Evolutionary conservation across 2,888 invertebrate species (phyloP).

Genomic region (Hecatera dysodea): DNA sequence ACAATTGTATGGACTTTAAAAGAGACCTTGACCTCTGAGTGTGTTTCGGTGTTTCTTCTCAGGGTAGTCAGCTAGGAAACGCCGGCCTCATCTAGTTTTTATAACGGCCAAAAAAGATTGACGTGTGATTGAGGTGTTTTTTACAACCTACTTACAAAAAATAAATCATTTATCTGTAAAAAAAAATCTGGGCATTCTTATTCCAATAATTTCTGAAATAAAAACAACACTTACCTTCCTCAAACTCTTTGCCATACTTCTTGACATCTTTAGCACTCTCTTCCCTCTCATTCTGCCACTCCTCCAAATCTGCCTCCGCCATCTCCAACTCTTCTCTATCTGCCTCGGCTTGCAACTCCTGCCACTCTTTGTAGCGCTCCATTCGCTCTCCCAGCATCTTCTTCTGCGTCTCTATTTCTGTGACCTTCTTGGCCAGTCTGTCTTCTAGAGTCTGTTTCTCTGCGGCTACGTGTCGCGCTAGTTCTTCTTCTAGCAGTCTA

Average conservation of each 20-base stretch:
- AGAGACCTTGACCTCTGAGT: no score
- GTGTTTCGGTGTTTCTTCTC: no score
- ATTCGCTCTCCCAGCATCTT: slow-evolving; percentile 70
- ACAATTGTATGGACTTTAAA: no score
- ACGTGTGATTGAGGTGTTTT: no score
- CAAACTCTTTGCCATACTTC: slow-evolving; percentile 80
- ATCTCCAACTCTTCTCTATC: slow-evolving; percentile 74
- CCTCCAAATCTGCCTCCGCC: slow-evolving; percentile 74
- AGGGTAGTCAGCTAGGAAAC: no score
- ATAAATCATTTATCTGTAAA: no score
- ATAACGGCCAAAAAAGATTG: no score
- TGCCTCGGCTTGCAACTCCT: slow-evolving; percentile 66
- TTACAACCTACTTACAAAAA: no score
- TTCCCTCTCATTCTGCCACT: slow-evolving; percentile 71
- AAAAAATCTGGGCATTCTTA: no score
- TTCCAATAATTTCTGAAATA: no score
- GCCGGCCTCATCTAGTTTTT: no score
- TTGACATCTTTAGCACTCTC: slow-evolving; percentile 72
- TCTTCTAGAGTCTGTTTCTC: slow-evolving; percentile 71
- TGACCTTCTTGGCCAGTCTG: slow-evolving; percentile 71
- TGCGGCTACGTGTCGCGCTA: slow-evolving; percentile 73
- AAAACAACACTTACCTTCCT: slow-evolving; percentile 82
- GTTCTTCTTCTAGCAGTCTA: slow-evolving; percentile 77
- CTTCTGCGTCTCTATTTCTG: slow-evolving; percentile 73
- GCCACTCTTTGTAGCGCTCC: slow-evolving; percentile 67